Conservation (phyloP, 1,140 invertebrate genomes). For the Lepidurus apus region DNA sequence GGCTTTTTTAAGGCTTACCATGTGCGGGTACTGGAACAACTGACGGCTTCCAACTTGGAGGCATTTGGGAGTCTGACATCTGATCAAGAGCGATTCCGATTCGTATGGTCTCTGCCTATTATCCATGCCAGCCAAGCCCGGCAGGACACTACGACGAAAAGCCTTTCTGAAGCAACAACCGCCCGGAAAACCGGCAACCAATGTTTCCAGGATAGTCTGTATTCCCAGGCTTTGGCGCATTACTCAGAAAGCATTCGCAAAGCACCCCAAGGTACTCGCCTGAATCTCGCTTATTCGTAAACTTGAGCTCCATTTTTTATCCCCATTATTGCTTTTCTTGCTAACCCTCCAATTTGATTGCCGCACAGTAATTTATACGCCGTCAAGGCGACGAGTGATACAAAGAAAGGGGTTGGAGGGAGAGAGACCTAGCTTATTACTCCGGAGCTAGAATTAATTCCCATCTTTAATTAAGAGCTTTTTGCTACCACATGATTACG, state of each 20-base stretch:
- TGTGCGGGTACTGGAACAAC: slow-evolving; percentile 27
- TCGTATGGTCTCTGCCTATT: slow-evolving; percentile 39
- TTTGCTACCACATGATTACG: not conserved
- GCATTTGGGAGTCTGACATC: slow-evolving; percentile 32
- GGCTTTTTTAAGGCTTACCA: slow-evolving; percentile 35
- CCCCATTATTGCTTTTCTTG: not conserved
- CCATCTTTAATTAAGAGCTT: not conserved
- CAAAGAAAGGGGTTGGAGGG: not conserved
- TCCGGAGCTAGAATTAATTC: not conserved
- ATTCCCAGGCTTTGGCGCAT: not conserved
- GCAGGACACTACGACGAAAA: not conserved
- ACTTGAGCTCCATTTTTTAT: not conserved
- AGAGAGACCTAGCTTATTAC: not conserved
- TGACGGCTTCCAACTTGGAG: slow-evolving; percentile 24
- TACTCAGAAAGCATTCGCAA: not conserved
- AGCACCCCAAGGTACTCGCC: slow-evolving; percentile 8
- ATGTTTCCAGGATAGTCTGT: not conserved
- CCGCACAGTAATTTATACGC: not conserved
- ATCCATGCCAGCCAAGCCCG: slow-evolving; percentile 39
- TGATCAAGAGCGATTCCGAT: slow-evolving; percentile 41
- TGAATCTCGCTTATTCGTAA: not conserved
- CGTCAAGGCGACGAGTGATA: not conserved
- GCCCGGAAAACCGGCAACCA: not conserved
- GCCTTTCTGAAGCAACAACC: not conserved
- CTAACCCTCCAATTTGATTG: not conserved